Conservation (phyloP, 2,888 invertebrate genomes). For the Ischnus inquisitorius region DNA sequence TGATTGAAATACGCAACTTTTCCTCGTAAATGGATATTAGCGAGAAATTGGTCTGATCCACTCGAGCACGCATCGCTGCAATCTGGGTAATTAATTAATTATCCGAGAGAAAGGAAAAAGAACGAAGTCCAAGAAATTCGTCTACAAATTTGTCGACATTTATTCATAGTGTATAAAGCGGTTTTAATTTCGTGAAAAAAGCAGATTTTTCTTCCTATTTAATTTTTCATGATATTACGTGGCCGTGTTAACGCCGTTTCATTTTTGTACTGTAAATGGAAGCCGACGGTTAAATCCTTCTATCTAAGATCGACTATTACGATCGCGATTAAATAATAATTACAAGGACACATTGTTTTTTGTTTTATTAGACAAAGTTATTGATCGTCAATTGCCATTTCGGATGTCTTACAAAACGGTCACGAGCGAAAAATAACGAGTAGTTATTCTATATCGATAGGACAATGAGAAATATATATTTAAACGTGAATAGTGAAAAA, state of each 20-base stretch:
- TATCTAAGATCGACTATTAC: constrained; percentile 10
- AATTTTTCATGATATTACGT: neutral
- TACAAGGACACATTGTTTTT: constrained; percentile 6
- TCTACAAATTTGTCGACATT: no score
- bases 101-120: neutral
- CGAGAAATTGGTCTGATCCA: constrained; percentile 43
- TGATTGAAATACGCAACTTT: constrained; percentile 61
- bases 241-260: neutral
- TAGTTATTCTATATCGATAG: constrained; percentile 28
- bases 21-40: constrained; percentile 58
- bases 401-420: constrained; percentile 33
- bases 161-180: constrained; percentile 36
- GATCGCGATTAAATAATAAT: constrained; percentile 30
- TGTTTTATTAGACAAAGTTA: constrained; percentile 16
- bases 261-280: constrained; percentile 54
- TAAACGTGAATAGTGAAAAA: constrained; percentile 11
- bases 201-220: constrained; percentile 25
- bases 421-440: constrained; percentile 7
- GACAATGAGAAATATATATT: constrained; percentile 21
- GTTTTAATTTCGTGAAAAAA: constrained; percentile 42
- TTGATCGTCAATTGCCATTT: constrained; percentile 10
- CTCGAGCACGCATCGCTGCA: neutral
- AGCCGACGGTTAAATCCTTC: constrained; percentile 23
- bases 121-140: neutral
- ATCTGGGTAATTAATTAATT: constrained; percentile 3